A percentile compares a stretch with the other conserved stretches of the same genome.
Evolutionary conservation across 2,888 invertebrate species (phyloP).

Genomic region (Cinara cedri): DNA sequence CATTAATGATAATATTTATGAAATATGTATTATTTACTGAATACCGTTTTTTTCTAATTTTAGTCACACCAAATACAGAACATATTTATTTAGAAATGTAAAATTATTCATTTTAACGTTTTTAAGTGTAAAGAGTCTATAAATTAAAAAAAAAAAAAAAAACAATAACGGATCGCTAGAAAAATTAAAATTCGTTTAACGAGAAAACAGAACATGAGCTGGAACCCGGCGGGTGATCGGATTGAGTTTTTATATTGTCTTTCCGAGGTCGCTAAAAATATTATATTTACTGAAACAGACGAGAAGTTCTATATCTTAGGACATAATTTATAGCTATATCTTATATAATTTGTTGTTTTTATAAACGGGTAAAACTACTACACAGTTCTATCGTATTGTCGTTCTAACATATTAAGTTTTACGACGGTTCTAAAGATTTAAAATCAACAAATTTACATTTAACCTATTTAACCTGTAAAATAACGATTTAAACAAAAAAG

Average conservation of each 20-base stretch:
- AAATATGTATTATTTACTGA: too few relatives aligned
- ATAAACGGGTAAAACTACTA: not conserved
- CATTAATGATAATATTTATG: too few relatives aligned
- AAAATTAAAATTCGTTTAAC: conserved; percentile 18
- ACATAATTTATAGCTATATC: not conserved
- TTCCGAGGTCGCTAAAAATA: conserved; percentile 4
- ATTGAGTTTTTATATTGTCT: not conserved
- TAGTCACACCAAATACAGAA: conserved; percentile 3
- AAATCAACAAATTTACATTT: not conserved
- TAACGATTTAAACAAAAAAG: too few relatives aligned
- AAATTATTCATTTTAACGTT: not conserved
- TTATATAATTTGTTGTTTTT: too few relatives aligned
- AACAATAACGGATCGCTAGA: conserved; percentile 10
- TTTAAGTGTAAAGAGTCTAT: conserved; percentile 15
- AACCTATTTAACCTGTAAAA: too few relatives aligned
- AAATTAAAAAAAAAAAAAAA: conserved; percentile 47
- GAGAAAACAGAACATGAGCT: not conserved
- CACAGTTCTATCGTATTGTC: not conserved
- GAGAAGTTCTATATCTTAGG: not conserved
- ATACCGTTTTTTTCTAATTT: too few relatives aligned
- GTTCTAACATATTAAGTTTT: too few relatives aligned
- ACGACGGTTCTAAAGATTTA: not conserved
- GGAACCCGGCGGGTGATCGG: not conserved
- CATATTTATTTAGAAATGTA: conserved; percentile 24
- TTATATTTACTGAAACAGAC: not conserved